phyloP scores from a whole-genome alignment of 1,140 invertebrate species.

The Himalopsyche phryganea region DNA sequence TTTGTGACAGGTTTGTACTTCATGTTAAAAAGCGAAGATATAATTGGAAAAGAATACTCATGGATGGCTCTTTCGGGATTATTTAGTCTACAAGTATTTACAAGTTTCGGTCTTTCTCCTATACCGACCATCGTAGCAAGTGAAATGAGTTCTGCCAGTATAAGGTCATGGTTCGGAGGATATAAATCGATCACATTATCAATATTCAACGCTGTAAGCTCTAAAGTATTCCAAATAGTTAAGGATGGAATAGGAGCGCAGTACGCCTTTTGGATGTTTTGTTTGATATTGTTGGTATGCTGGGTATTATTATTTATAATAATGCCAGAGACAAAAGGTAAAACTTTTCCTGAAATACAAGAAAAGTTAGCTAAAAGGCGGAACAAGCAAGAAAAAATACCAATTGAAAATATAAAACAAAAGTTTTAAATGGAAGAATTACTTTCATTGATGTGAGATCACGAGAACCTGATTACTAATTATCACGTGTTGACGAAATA shows the following conservation, averaged over 20 bases:
- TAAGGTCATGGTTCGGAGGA: background rate
- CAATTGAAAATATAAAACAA: too few species aligned
- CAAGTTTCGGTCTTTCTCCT: background rate
- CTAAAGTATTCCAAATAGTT: conserved; percentile 1
- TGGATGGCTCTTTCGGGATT: background rate
- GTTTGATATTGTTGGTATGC: background rate
- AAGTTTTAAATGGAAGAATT: too few species aligned
- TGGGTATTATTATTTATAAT: background rate
- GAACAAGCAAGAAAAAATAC: too few species aligned
- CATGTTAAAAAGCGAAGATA: background rate
- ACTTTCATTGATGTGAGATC: too few species aligned
- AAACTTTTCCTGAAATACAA: conserved; percentile 9
- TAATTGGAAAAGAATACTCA: background rate
- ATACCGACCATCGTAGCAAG: background rate
- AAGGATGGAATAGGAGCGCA: background rate
- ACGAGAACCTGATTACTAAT: too few species aligned
- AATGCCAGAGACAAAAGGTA: conserved; percentile 5
- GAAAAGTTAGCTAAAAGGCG: conserved; percentile 4
- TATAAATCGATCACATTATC: conserved; percentile 3
- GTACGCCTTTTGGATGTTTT: conserved; percentile 1
- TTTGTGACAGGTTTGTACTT: conserved; percentile 4
- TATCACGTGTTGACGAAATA: too few species aligned
- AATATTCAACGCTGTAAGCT: background rate
- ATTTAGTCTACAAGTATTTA: background rate
- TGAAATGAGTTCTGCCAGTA: conserved; percentile 31